Conservation (phyloP, 2,888 invertebrate genomes). For the Panzeria rudis region DNA sequence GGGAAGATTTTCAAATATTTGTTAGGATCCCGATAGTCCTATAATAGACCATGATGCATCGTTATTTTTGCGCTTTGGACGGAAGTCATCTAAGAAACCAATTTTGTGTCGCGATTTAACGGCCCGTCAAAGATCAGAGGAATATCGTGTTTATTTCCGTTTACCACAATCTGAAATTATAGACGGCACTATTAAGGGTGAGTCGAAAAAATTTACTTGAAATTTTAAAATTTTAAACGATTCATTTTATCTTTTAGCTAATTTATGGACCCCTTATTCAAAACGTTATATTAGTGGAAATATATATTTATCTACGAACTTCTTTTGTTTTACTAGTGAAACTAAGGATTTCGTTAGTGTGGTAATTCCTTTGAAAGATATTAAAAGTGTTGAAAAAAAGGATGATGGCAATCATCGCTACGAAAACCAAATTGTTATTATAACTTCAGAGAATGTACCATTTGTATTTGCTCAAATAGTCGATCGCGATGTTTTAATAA, state of each 20-base stretch:
- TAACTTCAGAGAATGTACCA: conserved; percentile 91
- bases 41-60: conserved; percentile 95
- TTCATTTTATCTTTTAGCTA: conserved; percentile 75
- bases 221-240: neutral
- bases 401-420: conserved; percentile 82
- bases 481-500: conserved; percentile 94
- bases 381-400: conserved; percentile 85
- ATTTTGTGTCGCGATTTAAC: conserved; percentile 97
- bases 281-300: conserved; percentile 94
- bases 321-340: conserved; percentile 97
- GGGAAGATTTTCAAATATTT: conserved; percentile 41
- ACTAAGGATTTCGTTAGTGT: conserved; percentile 92
- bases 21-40: conserved; percentile 93
- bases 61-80: conserved; percentile 91
- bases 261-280: conserved; percentile 97
- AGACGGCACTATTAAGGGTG: conserved; percentile 96
- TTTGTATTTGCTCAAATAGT: conserved; percentile 95
- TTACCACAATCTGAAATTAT: conserved; percentile 95
- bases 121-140: conserved; percentile 96
- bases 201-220: neutral
- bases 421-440: conserved; percentile 88
- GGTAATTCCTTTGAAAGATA: conserved; percentile 94
- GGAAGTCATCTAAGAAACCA: conserved; percentile 95
- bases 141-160: conserved; percentile 92
- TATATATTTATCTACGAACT: conserved; percentile 96